Base-by-base conservation (phyloP, 2,888 invertebrate species). In the Eupithecia dodoneata region DNA sequence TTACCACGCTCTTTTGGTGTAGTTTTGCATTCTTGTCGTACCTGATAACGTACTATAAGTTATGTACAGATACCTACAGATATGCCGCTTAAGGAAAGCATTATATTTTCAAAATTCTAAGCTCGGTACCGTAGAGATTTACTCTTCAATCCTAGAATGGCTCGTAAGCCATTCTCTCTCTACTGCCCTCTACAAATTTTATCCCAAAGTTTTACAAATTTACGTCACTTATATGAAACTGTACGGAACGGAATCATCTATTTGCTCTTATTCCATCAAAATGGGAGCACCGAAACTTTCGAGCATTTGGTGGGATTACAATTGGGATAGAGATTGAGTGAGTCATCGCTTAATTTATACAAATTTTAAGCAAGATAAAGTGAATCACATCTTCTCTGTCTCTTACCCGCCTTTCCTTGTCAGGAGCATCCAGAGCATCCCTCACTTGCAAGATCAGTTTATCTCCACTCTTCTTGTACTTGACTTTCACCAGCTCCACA, bases 341-440 rank as follows among this genome's bases (percentile, higher is more conserved):
- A 18, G 18, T 52, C 4, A n/a, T 4, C 4, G 0, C 7, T 1
- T 6, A 45, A 7, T 15, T 4, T 2, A 5, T 1, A 15, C 52
- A 0, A 2, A 52, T 5, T 15, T 18, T 59, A 59, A 59, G 7
- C 9, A 6, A 18, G 9, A 59, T 18, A 18, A 18, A 59, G 18
- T 2, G 9, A 59, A 59, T 59, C 7, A 18, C 18, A 59, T 3
- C 3, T 18, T 7, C 18, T 1, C 55, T 59, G 0, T 49, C 45
- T 66, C 90, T 88, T 76, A 94, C 94, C 84, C 95, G 89, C 77
- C 81, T 87, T 30, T 92, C 90, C 45, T 90, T 95, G 79, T 94
- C 92, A 0, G 92, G 89, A 1, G 94, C 93, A 0, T 87, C 87
- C 69, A 97, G 81, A 0, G 96, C 96, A 41, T 96, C 96, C 78